Evolutionary conservation across 1,140 invertebrate genomes (phyloP).

Genomic region (Rhizoglyphus robini): DNA sequence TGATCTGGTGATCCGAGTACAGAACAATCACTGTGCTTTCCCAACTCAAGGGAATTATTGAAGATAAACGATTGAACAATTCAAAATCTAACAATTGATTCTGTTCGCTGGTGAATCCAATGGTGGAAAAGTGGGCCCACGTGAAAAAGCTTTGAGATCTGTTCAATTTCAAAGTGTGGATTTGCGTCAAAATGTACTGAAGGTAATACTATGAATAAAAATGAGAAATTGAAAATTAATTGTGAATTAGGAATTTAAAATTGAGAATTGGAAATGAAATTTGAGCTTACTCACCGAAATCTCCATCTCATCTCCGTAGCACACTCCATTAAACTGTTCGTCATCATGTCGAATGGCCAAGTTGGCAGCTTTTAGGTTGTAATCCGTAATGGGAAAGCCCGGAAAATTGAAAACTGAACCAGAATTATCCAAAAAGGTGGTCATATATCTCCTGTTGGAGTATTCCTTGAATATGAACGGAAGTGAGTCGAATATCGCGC

Average conservation of each 20-base stretch:
- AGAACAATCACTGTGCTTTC: conserved; percentile 56
- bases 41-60: no score
- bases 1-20: conserved; percentile 87
- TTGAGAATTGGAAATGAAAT: no score
- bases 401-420: no score
- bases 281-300: not conserved
- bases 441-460: conserved; percentile 25
- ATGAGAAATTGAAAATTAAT: no score
- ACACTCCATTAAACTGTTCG: no score
- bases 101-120: no score
- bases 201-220: no score
- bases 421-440: conserved; percentile 27
- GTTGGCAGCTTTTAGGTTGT: conserved; percentile 25
- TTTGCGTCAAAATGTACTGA: not conserved
- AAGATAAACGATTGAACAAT: no score
- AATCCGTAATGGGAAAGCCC: conserved; percentile 27
- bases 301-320: not conserved
- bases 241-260: no score
- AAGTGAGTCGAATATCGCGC: conserved; percentile 21
- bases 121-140: not conserved
- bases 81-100: no score
- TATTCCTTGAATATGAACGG: conserved; percentile 28
- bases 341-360: not conserved
- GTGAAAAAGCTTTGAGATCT: not conserved
- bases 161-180: not conserved